These are phyloP conservation scores for Adelphocoris suturalis DNA, from an alignment of 2,888 invertebrate genomes.

Conservation along the genomic window DNA sequence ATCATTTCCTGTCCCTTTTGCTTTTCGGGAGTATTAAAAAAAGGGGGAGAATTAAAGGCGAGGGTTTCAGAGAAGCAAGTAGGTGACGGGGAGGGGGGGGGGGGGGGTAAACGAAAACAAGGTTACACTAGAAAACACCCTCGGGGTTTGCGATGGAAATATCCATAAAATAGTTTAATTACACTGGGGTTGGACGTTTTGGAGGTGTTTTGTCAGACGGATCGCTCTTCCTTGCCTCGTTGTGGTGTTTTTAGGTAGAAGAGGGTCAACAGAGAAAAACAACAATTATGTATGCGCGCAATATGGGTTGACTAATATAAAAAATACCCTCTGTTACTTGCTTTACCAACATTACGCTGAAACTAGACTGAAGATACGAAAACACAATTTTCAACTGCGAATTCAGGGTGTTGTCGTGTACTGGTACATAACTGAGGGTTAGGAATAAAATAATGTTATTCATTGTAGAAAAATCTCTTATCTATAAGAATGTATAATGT, in stretches of 20 bases:
- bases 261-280: not conserved
- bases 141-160: not conserved
- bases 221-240: not conserved
- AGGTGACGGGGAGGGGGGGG: not conserved
- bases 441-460: no score
- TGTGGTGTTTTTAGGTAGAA: not conserved
- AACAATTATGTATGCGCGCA: not conserved
- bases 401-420: no score
- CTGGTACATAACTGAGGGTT: no score
- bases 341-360: no score
- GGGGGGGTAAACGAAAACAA: not conserved
- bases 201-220: constrained; percentile 30
- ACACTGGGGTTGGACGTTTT: not conserved
- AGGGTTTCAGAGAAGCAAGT: not conserved
- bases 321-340: not conserved
- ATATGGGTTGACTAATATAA: not conserved
- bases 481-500: no score
- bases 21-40: constrained; percentile 44
- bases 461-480: no score
- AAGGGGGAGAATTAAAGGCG: constrained; percentile 1
- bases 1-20: constrained; percentile 59
- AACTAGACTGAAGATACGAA: no score
- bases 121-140: not conserved
- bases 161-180: constrained; percentile 41
- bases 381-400: no score